Evolutionary conservation across 2,797 vertebrate species (phyloP).

Genomic region (Gymnothorax reevesii): DNA sequence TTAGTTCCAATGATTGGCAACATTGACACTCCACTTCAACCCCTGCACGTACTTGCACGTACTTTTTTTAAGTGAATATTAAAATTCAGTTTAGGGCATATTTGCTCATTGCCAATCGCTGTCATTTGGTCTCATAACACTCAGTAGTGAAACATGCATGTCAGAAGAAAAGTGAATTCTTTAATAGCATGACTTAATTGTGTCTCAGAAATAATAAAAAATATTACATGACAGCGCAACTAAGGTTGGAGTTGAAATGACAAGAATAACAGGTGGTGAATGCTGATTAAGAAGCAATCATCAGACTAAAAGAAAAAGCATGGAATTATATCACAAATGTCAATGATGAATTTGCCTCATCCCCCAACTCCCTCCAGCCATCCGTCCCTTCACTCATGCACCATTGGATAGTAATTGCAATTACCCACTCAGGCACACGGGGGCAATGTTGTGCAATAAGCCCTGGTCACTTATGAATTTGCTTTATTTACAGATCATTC

Average conservation of each 20-base stretch:
- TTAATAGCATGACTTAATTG: not conserved
- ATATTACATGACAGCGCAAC: not conserved
- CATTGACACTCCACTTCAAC: no score
- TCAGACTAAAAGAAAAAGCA: not conserved
- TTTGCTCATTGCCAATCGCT: not conserved
- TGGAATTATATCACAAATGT: not conserved
- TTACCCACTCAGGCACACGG: constrained; percentile 60
- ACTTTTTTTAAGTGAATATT: not conserved
- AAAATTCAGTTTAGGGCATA: not conserved
- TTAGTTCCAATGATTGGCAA: no score
- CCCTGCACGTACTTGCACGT: no score
- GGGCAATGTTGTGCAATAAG: constrained; percentile 65
- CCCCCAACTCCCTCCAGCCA: no score
- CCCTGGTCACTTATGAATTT: constrained; percentile 28
- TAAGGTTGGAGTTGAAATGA: not conserved
- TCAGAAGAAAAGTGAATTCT: not conserved
- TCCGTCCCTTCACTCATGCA: not conserved
- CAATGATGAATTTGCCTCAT: no score
- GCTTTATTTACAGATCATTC: constrained; percentile 4
- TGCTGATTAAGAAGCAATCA: not conserved
- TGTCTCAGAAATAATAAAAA: not conserved
- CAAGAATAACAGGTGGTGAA: not conserved
- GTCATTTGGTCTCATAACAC: not conserved
- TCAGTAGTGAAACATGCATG: not conserved
- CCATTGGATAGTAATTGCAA: constrained; percentile 10